A percentile compares a stretch with the other conserved stretches of the same genome.
Evolutionary conservation across 64 coral and sea anemone species (phyloP).

Genomic region (Stylophora pistillata): DNA sequence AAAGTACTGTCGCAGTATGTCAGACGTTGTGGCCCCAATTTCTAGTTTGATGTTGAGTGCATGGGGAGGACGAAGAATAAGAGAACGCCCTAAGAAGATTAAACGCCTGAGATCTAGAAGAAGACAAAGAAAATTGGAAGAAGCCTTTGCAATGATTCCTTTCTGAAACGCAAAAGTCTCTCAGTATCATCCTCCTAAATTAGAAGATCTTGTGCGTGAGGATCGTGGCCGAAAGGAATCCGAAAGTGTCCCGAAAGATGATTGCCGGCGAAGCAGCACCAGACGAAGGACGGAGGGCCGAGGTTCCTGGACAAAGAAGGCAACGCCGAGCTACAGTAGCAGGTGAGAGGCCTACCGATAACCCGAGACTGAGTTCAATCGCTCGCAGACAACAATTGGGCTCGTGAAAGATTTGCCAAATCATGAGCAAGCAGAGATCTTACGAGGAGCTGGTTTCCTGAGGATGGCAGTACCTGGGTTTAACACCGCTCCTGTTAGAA

Average conservation of each 20-base stretch:
- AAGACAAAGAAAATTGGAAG: neutral
- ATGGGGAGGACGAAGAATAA: neutral
- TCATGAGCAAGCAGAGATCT: constrained; percentile 12
- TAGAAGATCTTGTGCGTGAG: neutral
- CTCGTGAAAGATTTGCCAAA: constrained; percentile 19
- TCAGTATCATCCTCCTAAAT: neutral
- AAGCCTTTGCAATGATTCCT: neutral
- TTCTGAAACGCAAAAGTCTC: neutral
- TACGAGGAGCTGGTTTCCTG: constrained; percentile 6
- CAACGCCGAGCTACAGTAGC: neutral
- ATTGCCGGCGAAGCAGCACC: neutral
- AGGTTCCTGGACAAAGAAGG: neutral
- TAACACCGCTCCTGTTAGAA: neutral
- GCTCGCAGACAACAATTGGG: neutral
- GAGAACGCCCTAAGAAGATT: neutral
- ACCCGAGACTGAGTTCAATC: neutral
- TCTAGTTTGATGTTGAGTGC: neutral
- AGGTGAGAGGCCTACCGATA: too few species aligned
- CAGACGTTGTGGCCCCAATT: neutral
- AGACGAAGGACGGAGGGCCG: neutral
- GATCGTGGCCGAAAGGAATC: neutral
- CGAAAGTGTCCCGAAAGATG: neutral
- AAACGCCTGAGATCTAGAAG: neutral
- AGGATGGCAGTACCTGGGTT: neutral
- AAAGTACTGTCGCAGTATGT: neutral